phyloP scores from a whole-genome alignment of 2,888 invertebrate genomes.

The Plagodis pulveraria region DNA sequence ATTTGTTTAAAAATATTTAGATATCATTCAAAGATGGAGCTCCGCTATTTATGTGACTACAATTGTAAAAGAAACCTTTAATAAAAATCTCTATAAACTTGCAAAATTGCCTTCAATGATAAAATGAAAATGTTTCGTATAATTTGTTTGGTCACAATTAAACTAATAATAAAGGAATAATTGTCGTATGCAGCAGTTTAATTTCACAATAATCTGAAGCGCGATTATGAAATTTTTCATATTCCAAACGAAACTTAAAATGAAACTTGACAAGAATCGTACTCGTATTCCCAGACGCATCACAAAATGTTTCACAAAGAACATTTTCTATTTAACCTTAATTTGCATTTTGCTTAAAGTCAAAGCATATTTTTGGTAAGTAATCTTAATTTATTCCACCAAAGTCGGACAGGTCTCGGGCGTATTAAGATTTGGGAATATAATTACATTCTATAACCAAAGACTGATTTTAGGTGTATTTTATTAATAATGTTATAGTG shows the following conservation, averaged over 20 bases:
- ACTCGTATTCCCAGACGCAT: constrained; percentile 31
- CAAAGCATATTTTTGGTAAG: constrained; percentile 31
- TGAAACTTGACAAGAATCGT: constrained; percentile 29
- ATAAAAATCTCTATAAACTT: no score
- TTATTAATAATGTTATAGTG: background rate
- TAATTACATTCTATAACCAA: constrained; percentile 19
- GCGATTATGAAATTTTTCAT: constrained; percentile 26
- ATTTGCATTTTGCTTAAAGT: constrained; percentile 35
- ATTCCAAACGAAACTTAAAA: constrained; percentile 25
- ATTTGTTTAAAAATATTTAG: no score
- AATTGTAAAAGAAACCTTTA: no score
- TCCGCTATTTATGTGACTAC: no score
- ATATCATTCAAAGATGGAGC: no score
- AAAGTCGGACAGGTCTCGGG: constrained; percentile 38
- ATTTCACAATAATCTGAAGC: constrained; percentile 12
- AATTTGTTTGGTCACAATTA: no score
- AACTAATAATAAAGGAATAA: no score
- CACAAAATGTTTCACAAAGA: constrained; percentile 29
- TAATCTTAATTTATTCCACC: constrained; percentile 37
- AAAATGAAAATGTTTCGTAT: no score
- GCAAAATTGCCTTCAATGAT: no score
- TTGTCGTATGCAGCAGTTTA: constrained; percentile 4
- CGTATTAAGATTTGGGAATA: constrained; percentile 35
- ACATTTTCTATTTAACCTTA: constrained; percentile 30
- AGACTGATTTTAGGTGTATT: constrained; percentile 4